phyloP scores from a whole-genome alignment of 1,140 invertebrate genomes.

The Drosophila sechellia region DNA sequence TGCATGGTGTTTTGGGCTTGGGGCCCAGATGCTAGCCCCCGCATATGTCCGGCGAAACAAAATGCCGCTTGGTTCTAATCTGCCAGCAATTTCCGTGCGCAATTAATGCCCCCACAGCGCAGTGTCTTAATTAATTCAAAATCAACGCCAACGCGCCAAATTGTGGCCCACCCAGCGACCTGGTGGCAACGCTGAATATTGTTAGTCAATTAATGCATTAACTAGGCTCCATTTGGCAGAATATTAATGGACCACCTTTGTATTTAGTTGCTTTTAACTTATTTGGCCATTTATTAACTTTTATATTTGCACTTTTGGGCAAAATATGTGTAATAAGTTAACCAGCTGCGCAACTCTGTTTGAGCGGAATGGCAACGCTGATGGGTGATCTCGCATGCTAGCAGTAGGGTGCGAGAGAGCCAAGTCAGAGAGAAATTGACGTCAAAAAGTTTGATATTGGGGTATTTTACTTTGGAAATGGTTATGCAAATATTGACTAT shows the following conservation, averaged over 20 bases:
- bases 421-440: slow-evolving; percentile 11
- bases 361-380: slow-evolving; percentile 42
- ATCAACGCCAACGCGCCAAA: slow-evolving; percentile 75
- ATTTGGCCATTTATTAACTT: slow-evolving; percentile 10
- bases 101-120: slow-evolving; percentile 57
- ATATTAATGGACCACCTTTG: not conserved
- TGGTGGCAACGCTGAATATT: slow-evolving; percentile 17
- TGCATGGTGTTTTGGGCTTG: slow-evolving; percentile 75
- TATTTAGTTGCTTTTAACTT: slow-evolving; percentile 28
- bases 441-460: slow-evolving; percentile 13
- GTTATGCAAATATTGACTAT: no score
- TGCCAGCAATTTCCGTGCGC: slow-evolving; percentile 67
- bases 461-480: not conserved
- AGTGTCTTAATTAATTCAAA: slow-evolving; percentile 55
- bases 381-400: slow-evolving; percentile 29
- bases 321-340: slow-evolving; percentile 31
- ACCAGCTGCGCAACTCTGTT: slow-evolving; percentile 53
- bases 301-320: slow-evolving; percentile 11
- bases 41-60: slow-evolving; percentile 40
- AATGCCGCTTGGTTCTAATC: slow-evolving; percentile 61
- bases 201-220: not conserved
- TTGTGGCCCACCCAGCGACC: not conserved
- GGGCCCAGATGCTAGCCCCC: slow-evolving; percentile 59
- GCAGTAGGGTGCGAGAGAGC: slow-evolving; percentile 13
- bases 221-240: not conserved